Percentiles rank a stretch among this genome's conserved stretches.
phyloP scores from a whole-genome alignment of 2,797 vertebrate species.

The Pogoniulus pusillus region DNA sequence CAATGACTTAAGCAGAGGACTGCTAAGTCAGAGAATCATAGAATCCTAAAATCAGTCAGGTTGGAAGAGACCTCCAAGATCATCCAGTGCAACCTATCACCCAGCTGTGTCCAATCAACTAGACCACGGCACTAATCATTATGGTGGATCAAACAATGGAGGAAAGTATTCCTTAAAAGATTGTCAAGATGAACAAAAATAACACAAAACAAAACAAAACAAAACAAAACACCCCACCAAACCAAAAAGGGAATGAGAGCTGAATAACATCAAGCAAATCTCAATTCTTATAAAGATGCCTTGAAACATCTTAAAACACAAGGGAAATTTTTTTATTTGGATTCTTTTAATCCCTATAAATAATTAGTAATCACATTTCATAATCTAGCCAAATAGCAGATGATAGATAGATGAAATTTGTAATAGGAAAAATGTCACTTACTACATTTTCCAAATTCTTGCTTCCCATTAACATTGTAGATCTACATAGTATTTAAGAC shows the following conservation, averaged over 20 bases:
- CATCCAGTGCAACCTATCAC: too few relatives aligned
- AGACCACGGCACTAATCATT: too few relatives aligned
- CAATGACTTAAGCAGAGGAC: neutral
- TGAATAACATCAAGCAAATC: neutral
- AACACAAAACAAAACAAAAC: neutral
- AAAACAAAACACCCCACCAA: too few relatives aligned
- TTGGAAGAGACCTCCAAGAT: too few relatives aligned
- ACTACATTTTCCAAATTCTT: slow-evolving; percentile 35
- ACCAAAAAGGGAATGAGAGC: neutral
- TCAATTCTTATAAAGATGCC: neutral
- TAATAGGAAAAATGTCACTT: neutral
- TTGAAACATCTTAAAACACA: neutral
- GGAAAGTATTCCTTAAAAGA: neutral
- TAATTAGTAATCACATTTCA: slow-evolving; percentile 9
- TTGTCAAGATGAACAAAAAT: neutral
- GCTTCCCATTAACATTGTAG: slow-evolving; percentile 24
- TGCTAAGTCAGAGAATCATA: neutral
- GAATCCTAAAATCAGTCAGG: too few relatives aligned
- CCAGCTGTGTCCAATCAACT: too few relatives aligned
- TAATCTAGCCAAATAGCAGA: neutral
- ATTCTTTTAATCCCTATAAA: slow-evolving; percentile 4
- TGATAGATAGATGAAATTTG: neutral
- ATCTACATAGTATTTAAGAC: slow-evolving; percentile 28
- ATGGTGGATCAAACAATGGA: neutral
- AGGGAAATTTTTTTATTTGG: neutral